Evolutionary conservation across 2,888 invertebrate species (phyloP), one percentile per base, ranked within the genome.

Genomic region (Gerris lacustris): DNA sequence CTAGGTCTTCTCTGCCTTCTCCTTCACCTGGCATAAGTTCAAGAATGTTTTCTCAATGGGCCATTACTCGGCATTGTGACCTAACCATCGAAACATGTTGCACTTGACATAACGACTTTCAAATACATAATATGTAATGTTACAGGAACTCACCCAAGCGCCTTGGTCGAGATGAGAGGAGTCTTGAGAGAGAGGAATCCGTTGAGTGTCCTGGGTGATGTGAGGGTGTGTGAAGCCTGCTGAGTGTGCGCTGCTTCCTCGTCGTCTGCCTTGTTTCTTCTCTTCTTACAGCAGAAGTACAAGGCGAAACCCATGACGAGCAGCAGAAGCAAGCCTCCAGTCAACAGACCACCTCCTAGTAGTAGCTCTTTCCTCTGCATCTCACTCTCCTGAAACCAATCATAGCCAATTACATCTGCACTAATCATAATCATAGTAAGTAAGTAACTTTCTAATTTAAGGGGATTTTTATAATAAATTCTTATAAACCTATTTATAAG

Each of bases 81-180:
- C 31, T 31, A 31, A 31, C 31, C 31, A 31, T 31, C 31, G 31
- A 31, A 31, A 31, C 31, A 31, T 31, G 31, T 31, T 4, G 4
- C 31, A 31, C 31, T 31, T 31, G 31, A 31, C 31, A 31, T 31
- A 31, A 31, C 31, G 31, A 31, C 31, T 31, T 31, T 2, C 31
- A 31, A 31, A 31, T 31, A 4, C n/a, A n/a, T n/a, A 31, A 31
- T 31, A 31, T 31, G 31, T 31, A 31, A 31, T 31, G 31, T 31
- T 31, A 31, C 31, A 31, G 31, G 31, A 6, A 86, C 89, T 88
- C 80, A 89, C 89, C 88, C 89, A 71, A 89, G 80, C 44, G 88
- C 86, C 78, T 89, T 89, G 11, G 89, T 89, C 76, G 87, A 87
- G 76, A 90, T 89, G 69, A 89, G 82, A 0, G 89, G 89, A 17